Conservation (phyloP, 2,113 vertebrate species). For the Oreocharis arfaki region DNA sequence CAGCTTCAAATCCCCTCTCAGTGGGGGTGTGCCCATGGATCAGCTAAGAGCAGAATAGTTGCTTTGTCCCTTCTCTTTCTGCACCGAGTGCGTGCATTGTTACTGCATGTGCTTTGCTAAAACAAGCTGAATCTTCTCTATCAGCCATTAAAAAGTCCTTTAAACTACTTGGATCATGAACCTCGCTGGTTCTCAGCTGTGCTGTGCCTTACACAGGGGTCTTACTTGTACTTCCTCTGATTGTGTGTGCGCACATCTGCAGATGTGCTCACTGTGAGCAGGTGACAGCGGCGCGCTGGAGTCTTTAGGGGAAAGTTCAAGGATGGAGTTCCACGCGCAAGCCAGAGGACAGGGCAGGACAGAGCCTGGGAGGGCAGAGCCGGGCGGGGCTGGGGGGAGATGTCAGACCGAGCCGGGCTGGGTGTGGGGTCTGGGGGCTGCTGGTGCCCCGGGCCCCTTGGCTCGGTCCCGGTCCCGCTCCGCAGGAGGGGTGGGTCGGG, state of each 20-base stretch:
- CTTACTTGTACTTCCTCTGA: neutral
- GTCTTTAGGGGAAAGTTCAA: neutral
- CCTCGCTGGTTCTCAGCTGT: neutral
- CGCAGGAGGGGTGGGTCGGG: neutral
- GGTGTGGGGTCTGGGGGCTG: neutral
- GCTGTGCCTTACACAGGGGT: neutral
- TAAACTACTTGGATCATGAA: neutral
- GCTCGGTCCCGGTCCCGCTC: accelerated
- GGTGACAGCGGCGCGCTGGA: neutral
- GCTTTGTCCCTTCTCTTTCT: neutral
- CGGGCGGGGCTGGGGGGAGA: neutral
- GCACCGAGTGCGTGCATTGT: neutral
- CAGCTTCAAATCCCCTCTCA: neutral
- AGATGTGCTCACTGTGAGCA: neutral
- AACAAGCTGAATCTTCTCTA: neutral
- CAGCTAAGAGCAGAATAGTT: neutral
- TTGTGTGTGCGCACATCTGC: neutral
- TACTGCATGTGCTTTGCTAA: neutral
- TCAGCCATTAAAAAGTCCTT: neutral
- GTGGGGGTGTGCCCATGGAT: neutral
- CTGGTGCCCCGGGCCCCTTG: neutral
- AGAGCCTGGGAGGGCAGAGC: neutral
- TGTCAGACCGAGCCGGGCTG: accelerated
- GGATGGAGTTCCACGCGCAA: neutral
- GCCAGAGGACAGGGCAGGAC: neutral